Evolutionary conservation across 2,113 vertebrate species (phyloP).

Genomic region (Pachyramphus minor): DNA sequence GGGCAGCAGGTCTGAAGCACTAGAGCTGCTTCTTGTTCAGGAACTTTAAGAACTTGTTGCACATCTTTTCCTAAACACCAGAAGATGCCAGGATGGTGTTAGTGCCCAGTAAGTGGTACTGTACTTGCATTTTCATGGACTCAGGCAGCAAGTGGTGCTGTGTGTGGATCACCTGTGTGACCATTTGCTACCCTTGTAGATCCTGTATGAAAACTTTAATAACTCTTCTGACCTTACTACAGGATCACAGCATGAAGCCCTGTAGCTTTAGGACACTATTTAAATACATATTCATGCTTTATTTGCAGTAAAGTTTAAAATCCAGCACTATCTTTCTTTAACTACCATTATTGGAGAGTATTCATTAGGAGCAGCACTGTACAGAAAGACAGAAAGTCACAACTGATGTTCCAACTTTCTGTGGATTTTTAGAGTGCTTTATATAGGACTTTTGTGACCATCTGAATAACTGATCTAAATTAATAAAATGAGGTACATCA

Average conservation of each 20-base stretch:
- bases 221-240: background rate
- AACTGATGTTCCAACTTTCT: background rate
- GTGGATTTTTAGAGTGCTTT: background rate
- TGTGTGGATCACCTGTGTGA: background rate
- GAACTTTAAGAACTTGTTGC: background rate
- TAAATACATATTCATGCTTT: background rate
- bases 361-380: background rate
- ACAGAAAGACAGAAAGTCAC: background rate
- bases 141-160: rapidly evolving
- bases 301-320: background rate
- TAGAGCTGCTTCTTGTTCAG: background rate
- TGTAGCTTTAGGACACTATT: background rate
- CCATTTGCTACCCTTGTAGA: background rate
- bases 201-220: background rate
- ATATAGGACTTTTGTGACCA: background rate
- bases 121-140: background rate
- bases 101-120: background rate
- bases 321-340: background rate
- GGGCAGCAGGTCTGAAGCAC: background rate
- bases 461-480: background rate
- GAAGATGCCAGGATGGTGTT: background rate
- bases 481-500: background rate
- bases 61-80: background rate
- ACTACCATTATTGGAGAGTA: background rate
- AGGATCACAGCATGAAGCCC: background rate